These are phyloP conservation scores for Lasiommata megera DNA, from an alignment of 2,888 invertebrate species.

Conservation along the genomic window DNA sequence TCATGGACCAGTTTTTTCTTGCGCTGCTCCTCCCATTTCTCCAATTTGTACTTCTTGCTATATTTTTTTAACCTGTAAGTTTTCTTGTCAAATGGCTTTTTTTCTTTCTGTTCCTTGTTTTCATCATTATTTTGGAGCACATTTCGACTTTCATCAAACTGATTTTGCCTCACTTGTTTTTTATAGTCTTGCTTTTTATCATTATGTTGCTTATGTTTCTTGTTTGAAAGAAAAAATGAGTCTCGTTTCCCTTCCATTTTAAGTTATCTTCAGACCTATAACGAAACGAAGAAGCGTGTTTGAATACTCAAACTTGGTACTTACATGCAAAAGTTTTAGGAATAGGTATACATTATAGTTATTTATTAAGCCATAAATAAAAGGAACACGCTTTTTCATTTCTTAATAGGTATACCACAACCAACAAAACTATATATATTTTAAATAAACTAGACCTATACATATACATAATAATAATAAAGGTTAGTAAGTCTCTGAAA, in stretches of 20 bases:
- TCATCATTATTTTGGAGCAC: slow-evolving; percentile 34
- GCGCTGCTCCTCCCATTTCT: slow-evolving; percentile 85
- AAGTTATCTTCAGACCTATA: slow-evolving; percentile 61
- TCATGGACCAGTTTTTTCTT: slow-evolving; percentile 80
- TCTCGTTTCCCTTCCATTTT: slow-evolving; percentile 61
- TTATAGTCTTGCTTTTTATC: slow-evolving; percentile 28
- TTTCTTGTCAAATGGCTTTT: slow-evolving; percentile 85
- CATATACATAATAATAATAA: neutral
- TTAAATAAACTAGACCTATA: neutral
- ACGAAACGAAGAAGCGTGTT: slow-evolving; percentile 78
- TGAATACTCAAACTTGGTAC: slow-evolving; percentile 41
- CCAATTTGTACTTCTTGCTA: slow-evolving; percentile 85
- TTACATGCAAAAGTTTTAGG: slow-evolving; percentile 28
- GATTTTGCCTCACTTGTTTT: slow-evolving; percentile 41
- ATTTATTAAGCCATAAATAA: slow-evolving; percentile 31
- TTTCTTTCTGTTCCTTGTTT: slow-evolving; percentile 66
- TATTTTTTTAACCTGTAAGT: slow-evolving; percentile 85
- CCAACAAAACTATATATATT: neutral
- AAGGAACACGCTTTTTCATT: slow-evolving; percentile 68
- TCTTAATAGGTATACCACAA: slow-evolving; percentile 27
- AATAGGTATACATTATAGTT: slow-evolving; percentile 10
- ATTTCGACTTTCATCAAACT: slow-evolving; percentile 52
- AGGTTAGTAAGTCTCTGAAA: too few species aligned
- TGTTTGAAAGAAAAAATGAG: slow-evolving; percentile 57
- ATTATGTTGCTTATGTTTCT: slow-evolving; percentile 41